A percentile compares a stretch with the other conserved stretches of the same genome.
phyloP scores from a whole-genome alignment of 2,113 vertebrate species.

The Daboia siamensis region DNA sequence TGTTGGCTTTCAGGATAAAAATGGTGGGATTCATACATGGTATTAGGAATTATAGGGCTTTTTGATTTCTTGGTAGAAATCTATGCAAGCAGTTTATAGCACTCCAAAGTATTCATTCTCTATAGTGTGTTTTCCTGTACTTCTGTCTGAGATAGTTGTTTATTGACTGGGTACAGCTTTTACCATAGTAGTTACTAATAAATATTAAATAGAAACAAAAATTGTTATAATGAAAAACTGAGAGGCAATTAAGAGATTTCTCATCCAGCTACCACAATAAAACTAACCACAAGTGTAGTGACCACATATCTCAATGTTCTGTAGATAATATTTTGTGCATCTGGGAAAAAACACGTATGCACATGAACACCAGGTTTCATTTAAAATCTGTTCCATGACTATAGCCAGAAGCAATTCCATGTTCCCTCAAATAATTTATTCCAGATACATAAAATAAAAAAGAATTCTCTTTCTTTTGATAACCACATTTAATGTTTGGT shows the following conservation, averaged over 20 bases:
- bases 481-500: constrained; percentile 43
- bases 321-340: constrained; percentile 53
- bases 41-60: neutral
- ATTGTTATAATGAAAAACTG: neutral
- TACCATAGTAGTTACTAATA: constrained; percentile 3
- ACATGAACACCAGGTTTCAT: constrained; percentile 47
- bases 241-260: constrained; percentile 18
- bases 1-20: neutral
- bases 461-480: constrained; percentile 34
- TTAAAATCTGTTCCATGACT: constrained; percentile 44
- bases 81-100: neutral
- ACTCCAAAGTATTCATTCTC: neutral
- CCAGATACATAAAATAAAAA: constrained; percentile 40
- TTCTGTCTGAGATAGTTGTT: neutral
- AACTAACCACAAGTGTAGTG: constrained; percentile 32
- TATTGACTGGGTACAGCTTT: neutral
- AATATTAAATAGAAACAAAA: constrained; percentile 15
- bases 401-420: constrained; percentile 42
- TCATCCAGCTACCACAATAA: constrained; percentile 4
- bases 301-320: constrained; percentile 25
- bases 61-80: neutral
- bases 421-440: constrained; percentile 47
- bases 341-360: constrained; percentile 48
- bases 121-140: neutral
- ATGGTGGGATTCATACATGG: neutral